These are phyloP conservation scores for Amblyraja radiata DNA, from an alignment of 2,797 vertebrate species.

Conservation along the genomic window DNA sequence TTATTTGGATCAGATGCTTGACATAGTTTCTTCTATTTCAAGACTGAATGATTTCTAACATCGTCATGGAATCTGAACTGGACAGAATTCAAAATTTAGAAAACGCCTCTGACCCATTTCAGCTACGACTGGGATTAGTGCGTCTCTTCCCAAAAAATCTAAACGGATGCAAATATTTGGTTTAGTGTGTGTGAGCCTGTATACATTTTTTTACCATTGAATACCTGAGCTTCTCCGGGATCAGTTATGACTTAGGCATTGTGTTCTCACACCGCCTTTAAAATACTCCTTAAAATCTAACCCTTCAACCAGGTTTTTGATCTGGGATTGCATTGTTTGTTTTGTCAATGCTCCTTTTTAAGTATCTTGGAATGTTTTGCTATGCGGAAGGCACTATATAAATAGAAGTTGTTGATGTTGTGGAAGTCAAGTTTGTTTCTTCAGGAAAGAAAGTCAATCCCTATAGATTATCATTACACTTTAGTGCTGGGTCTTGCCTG, in stretches of 20 bases:
- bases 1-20: background rate
- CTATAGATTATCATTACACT: background rate
- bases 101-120: background rate
- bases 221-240: background rate
- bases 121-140: background rate
- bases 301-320: no score
- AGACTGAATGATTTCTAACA: background rate
- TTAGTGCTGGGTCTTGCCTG: background rate
- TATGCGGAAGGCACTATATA: no score
- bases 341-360: no score
- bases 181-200: background rate
- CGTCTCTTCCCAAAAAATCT: background rate
- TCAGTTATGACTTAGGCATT: background rate
- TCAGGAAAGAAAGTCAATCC: background rate
- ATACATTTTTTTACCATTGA: background rate
- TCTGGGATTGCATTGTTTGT: no score
- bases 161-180: background rate
- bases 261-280: background rate
- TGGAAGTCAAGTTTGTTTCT: background rate
- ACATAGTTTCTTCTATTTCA: background rate
- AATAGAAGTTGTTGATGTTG: no score
- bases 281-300: no score
- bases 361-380: no score
- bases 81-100: background rate
- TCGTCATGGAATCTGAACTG: background rate